Evolutionary conservation across 2,888 invertebrate genomes (phyloP), one percentile per base, ranked within the genome.

Genomic region (Lithophane leautieri): DNA sequence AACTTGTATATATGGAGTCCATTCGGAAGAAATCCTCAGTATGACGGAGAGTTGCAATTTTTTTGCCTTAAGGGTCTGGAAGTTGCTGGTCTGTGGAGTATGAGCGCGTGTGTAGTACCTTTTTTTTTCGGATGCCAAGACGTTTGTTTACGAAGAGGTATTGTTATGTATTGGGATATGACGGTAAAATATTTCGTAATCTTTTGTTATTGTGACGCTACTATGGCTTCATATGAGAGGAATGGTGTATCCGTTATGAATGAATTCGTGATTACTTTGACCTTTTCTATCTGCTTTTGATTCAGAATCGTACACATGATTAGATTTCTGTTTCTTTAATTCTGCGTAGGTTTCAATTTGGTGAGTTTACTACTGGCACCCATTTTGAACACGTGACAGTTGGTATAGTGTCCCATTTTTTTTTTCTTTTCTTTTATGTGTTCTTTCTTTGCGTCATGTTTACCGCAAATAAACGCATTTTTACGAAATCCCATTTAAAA

Each of bases 1-100:
- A 87, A 85, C 84, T 85, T 77, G 76, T 77, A 73, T 82, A 65
- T 82, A 76, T 65, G 61, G 72, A 82, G 84, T 85, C 84, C 86
- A 82, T 87, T 87, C 72, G 76, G 67, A 58, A 84, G 74, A 84
- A 84, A 84, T 58, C 79, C 75, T 65, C 44, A 56, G 63, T 44
- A 82, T 87, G 84, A 87, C 47, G 67, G 62, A 84, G 78, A 42
- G 73, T 44, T 56, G 61, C 69, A 52, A 86, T 86, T 85, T 84
- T 86, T 85, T 83, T 56, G 70, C 44, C 16, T 44, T 80, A 73
- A 75, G 73, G 79, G 77, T 76, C 65, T 60, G 42, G 58, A 69
- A 70, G 52, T 44, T 70, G 25, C 34, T 4, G 34, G 68, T 19
- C 40, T 78, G n/a, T 62, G 56, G 63, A 56, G 72, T 58, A 62